These are phyloP conservation scores for Ruditapes philippinarum DNA, from an alignment of 1,140 invertebrate genomes.

Conservation along the genomic window DNA sequence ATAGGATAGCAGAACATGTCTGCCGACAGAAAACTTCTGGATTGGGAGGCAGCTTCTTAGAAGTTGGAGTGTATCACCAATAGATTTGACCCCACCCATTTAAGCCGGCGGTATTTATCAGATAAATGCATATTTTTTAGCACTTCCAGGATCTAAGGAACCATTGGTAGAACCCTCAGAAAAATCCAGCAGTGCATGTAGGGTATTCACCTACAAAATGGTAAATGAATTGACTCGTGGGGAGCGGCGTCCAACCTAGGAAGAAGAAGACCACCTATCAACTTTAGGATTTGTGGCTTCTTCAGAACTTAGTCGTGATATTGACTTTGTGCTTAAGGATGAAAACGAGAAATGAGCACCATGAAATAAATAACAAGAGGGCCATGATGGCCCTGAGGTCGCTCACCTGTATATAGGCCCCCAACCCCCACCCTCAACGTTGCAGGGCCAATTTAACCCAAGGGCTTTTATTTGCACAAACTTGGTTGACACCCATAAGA, in stretches of 20 bases:
- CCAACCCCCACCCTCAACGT: too few relatives aligned
- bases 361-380: too few relatives aligned
- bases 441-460: too few relatives aligned
- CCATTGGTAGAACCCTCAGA: background rate
- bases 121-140: background rate
- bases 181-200: background rate
- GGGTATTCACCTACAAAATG: background rate
- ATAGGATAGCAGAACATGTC: background rate
- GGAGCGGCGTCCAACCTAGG: background rate
- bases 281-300: too few relatives aligned
- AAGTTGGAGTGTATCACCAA: background rate
- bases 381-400: too few relatives aligned
- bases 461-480: too few relatives aligned
- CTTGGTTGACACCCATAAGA: too few relatives aligned
- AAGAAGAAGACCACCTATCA: background rate
- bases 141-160: background rate
- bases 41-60: background rate
- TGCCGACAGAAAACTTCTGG: background rate
- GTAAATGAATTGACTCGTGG: background rate
- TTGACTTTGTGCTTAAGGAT: too few relatives aligned
- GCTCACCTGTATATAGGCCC: too few relatives aligned
- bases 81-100: background rate
- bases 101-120: background rate
- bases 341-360: too few relatives aligned
- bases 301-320: too few relatives aligned